Evolutionary conservation across 2,113 vertebrate species (phyloP), one percentile per base, ranked within the genome.

Genomic region (Elephas maximus): DNA sequence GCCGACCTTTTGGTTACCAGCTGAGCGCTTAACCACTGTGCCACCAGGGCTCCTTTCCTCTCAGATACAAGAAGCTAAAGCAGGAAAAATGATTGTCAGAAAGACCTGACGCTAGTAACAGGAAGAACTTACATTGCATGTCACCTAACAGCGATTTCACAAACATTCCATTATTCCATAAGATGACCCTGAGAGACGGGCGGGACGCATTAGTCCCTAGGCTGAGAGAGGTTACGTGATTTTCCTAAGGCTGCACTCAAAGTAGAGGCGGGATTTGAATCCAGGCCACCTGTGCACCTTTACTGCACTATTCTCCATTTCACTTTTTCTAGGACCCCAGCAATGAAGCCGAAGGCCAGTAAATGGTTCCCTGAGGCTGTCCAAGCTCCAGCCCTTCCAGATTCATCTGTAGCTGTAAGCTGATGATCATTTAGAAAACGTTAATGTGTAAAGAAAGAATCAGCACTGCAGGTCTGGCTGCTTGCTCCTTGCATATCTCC

Each of bases 281-380:
- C 11, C 30, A 33, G 18, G 33, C 37, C 51, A 1, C 3, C 3
- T 30, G 3, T 12, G 63, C 24, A 11, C 51, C 85, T 81, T 14
- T 0, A 0, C 1, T 0, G 0, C 73, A 4, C 7, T 21, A 0
- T 20, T 15, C 33, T 57, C 44, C 4, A 8, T 44, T 41, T 91
- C 53, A 2, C 65, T 1, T 33, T 7, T 26, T 24, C 37, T 5
- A 7, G 23, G 53, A 10, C 37, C 10, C 1, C 33, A 30, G 28
- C 1, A 53, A 9, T 30, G 60, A 53, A 6, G 6, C 23, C 7
- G 5, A 6, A 0, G 74, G 37, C 33, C 53, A 12, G 26, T 0
- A 63, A 24, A 24, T 48, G 65, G 45, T 83, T 79, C 74, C n/a
- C 80, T 0, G 20, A 76, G 79, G 62, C 33, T 33, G 6, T 41